These are phyloP conservation scores for Drosophila sp. DNA, from an alignment of 1,140 invertebrate species.

Conservation along the genomic window DNA sequence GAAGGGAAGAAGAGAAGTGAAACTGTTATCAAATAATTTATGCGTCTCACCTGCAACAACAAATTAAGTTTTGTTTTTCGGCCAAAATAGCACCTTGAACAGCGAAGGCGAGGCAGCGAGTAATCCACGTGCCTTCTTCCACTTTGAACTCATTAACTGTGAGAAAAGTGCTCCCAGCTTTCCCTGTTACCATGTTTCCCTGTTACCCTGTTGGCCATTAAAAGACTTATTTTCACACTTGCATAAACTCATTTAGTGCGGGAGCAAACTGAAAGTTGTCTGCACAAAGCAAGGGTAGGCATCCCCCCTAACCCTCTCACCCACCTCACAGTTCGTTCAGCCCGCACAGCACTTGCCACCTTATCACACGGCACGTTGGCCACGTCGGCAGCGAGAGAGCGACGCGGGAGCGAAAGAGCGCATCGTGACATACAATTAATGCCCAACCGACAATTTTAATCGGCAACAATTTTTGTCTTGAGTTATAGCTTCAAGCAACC, in stretches of 20 bases:
- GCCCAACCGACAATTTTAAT: constrained; percentile 84
- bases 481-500: constrained; percentile 63
- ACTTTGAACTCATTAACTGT: constrained; percentile 81
- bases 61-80: constrained; percentile 77
- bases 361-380: constrained; percentile 79
- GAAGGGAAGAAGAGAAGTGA: constrained; percentile 26
- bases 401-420: constrained; percentile 48
- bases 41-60: constrained; percentile 80
- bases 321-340: background rate
- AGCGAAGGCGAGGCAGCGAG: constrained; percentile 22
- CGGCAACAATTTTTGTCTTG: constrained; percentile 82
- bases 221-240: constrained; percentile 84
- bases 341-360: constrained; percentile 51
- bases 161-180: constrained; percentile 24
- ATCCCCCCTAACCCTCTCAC: constrained; percentile 1
- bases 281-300: constrained; percentile 43
- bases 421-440: constrained; percentile 84
- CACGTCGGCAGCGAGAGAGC: background rate
- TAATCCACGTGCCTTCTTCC: constrained; percentile 76
- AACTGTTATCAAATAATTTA: constrained; percentile 83
- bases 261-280: constrained; percentile 60
- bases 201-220: constrained; percentile 67
- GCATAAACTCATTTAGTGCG: constrained; percentile 81
- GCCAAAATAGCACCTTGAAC: constrained; percentile 15
- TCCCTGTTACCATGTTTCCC: constrained; percentile 5